Conservation (phyloP, 2,888 invertebrate species). For the Oeneis ivallda region DNA sequence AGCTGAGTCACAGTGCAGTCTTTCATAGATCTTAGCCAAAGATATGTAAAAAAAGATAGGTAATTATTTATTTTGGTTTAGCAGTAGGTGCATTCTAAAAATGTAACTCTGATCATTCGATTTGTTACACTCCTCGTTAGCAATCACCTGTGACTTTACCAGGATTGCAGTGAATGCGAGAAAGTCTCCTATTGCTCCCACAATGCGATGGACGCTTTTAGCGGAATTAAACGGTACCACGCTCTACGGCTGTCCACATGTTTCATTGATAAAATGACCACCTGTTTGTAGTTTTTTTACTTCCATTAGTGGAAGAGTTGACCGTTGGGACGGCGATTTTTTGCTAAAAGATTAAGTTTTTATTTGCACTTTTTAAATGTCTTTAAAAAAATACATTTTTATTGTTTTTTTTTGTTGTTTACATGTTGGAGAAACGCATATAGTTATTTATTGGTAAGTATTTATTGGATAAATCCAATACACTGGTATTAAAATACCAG, state of each 20-base stretch:
- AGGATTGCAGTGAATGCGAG: constrained; percentile 42
- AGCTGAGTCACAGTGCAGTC: too few relatives aligned
- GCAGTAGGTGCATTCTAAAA: too few relatives aligned
- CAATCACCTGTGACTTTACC: constrained; percentile 39
- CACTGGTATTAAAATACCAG: too few relatives aligned
- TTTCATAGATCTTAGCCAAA: too few relatives aligned
- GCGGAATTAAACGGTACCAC: constrained; percentile 62
- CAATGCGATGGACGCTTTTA: constrained; percentile 77
- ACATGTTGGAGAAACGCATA: too few relatives aligned
- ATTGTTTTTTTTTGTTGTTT: not conserved
- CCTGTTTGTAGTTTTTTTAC: constrained; percentile 31
- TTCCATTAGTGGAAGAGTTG: constrained; percentile 32
- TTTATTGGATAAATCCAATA: too few relatives aligned
- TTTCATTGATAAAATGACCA: constrained; percentile 61
- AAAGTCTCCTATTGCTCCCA: constrained; percentile 65
- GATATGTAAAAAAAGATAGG: too few relatives aligned
- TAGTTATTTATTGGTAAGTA: too few relatives aligned
- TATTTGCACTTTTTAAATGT: not conserved
- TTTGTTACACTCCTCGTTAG: constrained; percentile 1
- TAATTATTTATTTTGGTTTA: too few relatives aligned
- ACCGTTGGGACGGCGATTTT: constrained; percentile 18
- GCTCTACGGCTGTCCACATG: constrained; percentile 50
- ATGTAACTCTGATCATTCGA: not conserved
- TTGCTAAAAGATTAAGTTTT: constrained; percentile 13
- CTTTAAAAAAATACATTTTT: too few relatives aligned